phyloP scores from a whole-genome alignment of 2,797 vertebrate species.

The Neosilurus mollespiculum region DNA sequence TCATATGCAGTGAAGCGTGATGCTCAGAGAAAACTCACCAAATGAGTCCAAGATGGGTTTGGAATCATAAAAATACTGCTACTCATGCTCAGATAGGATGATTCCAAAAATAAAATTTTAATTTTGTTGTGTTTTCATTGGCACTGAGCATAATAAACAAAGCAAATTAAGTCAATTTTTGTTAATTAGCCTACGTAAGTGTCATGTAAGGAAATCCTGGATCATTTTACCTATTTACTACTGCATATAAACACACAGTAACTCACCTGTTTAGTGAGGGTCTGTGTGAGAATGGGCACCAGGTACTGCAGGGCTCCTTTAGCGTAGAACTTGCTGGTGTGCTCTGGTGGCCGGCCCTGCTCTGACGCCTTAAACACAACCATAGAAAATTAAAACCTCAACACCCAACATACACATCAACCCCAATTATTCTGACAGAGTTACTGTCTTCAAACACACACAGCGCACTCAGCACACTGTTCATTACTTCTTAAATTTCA shows the following conservation, averaged over 20 bases:
- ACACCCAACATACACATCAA: background rate
- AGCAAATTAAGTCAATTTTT: background rate
- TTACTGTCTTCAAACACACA: background rate
- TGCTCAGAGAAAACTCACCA: no score
- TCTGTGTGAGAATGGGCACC: constrained; percentile 96
- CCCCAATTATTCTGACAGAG: background rate
- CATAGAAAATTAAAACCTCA: background rate
- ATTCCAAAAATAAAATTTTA: no score
- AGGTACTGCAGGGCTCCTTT: constrained; percentile 98
- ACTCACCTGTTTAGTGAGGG: constrained; percentile 91
- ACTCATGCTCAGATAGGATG: no score
- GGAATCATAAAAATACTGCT: no score
- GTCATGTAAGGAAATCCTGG: no score
- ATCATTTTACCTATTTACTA: background rate
- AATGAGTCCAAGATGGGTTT: no score
- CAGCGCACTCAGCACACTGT: background rate
- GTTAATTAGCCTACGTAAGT: background rate
- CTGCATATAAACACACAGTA: background rate
- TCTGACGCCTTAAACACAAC: constrained; percentile 84
- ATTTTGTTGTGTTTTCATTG: no score
- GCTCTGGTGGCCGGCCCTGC: constrained; percentile 94
- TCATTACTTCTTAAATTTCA: background rate
- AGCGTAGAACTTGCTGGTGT: constrained; percentile 98
- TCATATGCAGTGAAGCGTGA: no score
- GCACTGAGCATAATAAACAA: background rate